These are phyloP conservation scores for Microplitis demolitor DNA, from an alignment of 1,140 invertebrate genomes.

Conservation along the genomic window DNA sequence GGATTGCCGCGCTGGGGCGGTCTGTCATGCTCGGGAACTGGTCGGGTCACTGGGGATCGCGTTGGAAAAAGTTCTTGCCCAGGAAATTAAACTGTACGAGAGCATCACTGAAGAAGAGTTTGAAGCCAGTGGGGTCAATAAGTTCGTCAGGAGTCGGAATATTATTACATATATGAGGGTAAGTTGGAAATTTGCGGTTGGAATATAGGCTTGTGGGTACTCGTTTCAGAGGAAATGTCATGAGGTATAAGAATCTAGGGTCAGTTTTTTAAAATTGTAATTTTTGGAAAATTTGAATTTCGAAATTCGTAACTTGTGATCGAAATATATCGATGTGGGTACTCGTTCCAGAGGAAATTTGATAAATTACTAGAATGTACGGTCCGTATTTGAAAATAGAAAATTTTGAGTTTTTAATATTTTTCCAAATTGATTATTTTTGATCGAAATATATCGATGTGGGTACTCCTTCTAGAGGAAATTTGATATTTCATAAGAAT, in stretches of 20 bases:
- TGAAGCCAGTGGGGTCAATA: slow-evolving; percentile 74
- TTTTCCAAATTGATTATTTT: not conserved
- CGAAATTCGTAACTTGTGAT: too few species aligned
- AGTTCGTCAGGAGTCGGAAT: slow-evolving; percentile 66
- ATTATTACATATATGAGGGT: slow-evolving; percentile 55
- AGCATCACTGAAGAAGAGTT: slow-evolving; percentile 82
- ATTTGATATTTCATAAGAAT: too few species aligned
- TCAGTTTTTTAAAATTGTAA: too few species aligned
- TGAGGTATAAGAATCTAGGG: not conserved
- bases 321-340: too few species aligned
- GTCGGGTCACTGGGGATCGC: slow-evolving; percentile 67
- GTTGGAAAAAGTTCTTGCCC: slow-evolving; percentile 68
- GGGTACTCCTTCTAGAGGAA: too few species aligned
- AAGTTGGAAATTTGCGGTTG: not conserved
- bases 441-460: too few species aligned
- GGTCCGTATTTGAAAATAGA: too few species aligned
- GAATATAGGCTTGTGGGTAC: not conserved
- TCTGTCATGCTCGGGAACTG: slow-evolving; percentile 70
- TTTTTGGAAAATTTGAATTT: too few species aligned
- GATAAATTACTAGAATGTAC: too few species aligned
- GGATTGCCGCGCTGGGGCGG: slow-evolving; percentile 52
- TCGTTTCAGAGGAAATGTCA: not conserved
- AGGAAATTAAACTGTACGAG: slow-evolving; percentile 71
- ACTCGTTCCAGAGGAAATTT: too few species aligned
- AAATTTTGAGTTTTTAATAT: too few species aligned